phyloP scores from a whole-genome alignment of 35 echinoderm and acorn worm genomes.

The Heliocidaris tuberculata region DNA sequence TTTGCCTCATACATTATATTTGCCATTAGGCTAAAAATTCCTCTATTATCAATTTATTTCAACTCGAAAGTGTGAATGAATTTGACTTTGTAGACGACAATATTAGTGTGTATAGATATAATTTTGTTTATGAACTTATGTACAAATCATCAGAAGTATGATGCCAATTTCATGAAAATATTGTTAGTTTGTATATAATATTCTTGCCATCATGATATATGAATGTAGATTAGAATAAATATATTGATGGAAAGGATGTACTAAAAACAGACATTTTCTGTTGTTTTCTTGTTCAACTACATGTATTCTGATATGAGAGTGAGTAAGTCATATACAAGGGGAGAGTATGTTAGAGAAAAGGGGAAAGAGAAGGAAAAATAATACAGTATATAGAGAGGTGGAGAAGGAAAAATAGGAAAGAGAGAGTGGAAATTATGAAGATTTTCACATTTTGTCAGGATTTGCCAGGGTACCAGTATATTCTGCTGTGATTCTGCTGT shows the following conservation, averaged over 20 bases:
- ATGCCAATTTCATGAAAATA: not conserved
- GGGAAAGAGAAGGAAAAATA: too few relatives aligned
- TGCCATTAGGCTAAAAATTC: not conserved
- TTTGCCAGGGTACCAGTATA: too few relatives aligned
- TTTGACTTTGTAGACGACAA: not conserved
- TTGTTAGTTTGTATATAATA: not conserved
- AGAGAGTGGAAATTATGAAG: too few relatives aligned
- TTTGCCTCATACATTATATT: too few relatives aligned
- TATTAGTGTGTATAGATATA: not conserved
- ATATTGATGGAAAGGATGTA: not conserved
- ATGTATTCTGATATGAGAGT: too few relatives aligned
- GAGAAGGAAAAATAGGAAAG: not conserved
- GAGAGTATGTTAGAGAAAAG: too few relatives aligned
- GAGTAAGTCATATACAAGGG: too few relatives aligned
- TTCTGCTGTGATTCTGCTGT: not conserved
- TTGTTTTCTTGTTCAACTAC: not conserved
- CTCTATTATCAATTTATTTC: not conserved
- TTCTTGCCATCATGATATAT: not conserved
- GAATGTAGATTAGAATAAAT: not conserved
- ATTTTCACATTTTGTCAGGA: too few relatives aligned
- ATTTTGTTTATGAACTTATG: not conserved
- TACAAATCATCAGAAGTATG: not conserved
- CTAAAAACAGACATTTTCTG: not conserved
- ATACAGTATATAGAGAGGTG: not conserved
- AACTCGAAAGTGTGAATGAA: not conserved